Base-by-base conservation (phyloP, 2,888 invertebrate genomes). In the Nomada hirtipes region DNA sequence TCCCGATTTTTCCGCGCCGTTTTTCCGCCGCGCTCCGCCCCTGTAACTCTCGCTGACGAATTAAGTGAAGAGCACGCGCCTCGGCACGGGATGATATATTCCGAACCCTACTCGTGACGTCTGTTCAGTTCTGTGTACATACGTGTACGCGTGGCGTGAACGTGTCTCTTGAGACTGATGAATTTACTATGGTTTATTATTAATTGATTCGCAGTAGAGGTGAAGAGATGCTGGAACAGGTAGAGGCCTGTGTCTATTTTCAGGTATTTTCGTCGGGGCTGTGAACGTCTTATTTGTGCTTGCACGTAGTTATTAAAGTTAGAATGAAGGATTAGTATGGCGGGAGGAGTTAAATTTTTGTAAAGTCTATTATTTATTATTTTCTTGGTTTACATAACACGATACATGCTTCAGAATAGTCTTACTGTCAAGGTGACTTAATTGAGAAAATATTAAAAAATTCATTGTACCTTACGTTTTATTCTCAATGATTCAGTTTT, bases 1-100 rank as follows among this genome's bases (percentile, higher is more conserved):
- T 69, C 77, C 13, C 61, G 26, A 36, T 70, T 59, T 71, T 60
- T 60, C 50, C 65, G 23, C 42, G 18, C 29, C 15, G 29, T 60
- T 70, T 70, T 60, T 26, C 4, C 59, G 10, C 15, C 59, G n/a
- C 15, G 7, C 26, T 7, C 29, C 53, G 20, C n/a, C 10, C 64
- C 57, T 67, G 68, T 61, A 63, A 76, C 78, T 74, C 77, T 53
- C 76, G 63, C 78, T 78, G 78, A 78, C 76, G 78, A 78, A 78
- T 78, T 76, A 76, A 78, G 76, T 52, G 76, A 68, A 57, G 76
- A 50, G 63, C 63, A 26, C 42, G 52, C 29, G 26, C 61, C 68
- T 47, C 42, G 52, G 50, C 26, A 57, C 57, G 13, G 59, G 69
- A 78, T 76, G 78, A 78, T 78, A 78, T 68, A 78, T 78, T 57